Evolutionary conservation across 2,113 vertebrate species (phyloP).

Genomic region (Gymnogyps californianus): DNA sequence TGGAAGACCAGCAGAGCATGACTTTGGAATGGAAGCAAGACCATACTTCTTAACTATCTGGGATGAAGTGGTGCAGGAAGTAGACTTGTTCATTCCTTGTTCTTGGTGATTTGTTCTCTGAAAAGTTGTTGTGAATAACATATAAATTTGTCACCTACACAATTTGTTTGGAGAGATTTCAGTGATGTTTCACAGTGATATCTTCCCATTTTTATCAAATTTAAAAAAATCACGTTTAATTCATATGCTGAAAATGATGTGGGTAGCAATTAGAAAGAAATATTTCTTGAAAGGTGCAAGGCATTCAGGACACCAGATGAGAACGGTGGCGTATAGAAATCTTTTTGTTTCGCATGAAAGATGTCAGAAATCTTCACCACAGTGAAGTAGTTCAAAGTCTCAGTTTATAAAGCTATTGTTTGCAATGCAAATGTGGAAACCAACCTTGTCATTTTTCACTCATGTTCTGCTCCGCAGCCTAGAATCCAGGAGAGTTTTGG

Average conservation of each 20-base stretch:
- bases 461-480: not conserved
- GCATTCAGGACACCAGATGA: not conserved
- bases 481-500: constrained; percentile 60
- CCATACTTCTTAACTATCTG: not conserved
- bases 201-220: not conserved
- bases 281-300: not conserved
- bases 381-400: not conserved
- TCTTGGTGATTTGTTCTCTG: not conserved
- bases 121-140: not conserved
- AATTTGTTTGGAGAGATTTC: not conserved
- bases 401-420: constrained; percentile 6
- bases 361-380: not conserved
- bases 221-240: not conserved
- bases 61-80: not conserved
- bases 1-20: not conserved
- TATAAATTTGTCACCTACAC: not conserved
- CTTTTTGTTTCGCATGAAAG: not conserved
- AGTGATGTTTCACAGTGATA: not conserved
- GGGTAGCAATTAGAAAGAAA: not conserved
- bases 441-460: constrained; percentile 9
- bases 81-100: not conserved
- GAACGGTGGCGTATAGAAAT: not conserved
- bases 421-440: constrained; percentile 26
- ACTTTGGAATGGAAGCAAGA: not conserved
- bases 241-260: not conserved